A percentile compares a stretch with the other conserved stretches of the same genome.
These are phyloP conservation scores for Gymnarchus niloticus DNA, from an alignment of 2,113 vertebrate species.

Conservation along the genomic window DNA sequence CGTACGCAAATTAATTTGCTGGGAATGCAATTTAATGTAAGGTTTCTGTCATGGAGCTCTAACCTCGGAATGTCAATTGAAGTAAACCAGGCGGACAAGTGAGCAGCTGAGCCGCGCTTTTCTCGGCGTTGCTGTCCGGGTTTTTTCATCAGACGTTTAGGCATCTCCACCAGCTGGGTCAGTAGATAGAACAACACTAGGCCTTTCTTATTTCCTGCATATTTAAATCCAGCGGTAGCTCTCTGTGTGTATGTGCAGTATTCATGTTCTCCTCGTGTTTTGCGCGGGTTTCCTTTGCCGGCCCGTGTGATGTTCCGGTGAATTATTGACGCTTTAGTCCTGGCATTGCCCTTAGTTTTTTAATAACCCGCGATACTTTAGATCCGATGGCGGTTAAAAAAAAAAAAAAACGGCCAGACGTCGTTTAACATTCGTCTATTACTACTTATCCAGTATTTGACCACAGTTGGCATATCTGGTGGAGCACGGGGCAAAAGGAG, in stretches of 20 bases:
- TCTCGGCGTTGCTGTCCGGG: not conserved
- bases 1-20: too few relatives aligned
- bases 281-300: not conserved
- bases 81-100: not conserved
- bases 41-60: too few relatives aligned
- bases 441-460: not conserved
- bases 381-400: too few relatives aligned
- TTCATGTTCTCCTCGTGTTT: not conserved
- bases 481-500: not conserved
- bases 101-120: not conserved
- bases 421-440: too few relatives aligned
- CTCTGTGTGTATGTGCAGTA: not conserved
- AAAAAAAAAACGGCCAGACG: not conserved
- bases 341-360: too few relatives aligned
- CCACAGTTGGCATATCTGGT: not conserved
- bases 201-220: not conserved
- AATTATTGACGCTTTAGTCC: not conserved
- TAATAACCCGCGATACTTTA: too few relatives aligned
- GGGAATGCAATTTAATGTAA: too few relatives aligned
- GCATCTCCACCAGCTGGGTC: not conserved
- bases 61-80: not conserved
- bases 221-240: not conserved
- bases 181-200: too few relatives aligned
- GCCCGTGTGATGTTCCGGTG: not conserved
- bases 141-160: not conserved